A percentile compares a stretch with the other conserved stretches of the same genome.
phyloP scores from a whole-genome alignment of 2,113 vertebrate genomes.

The Pachypanchax playfairii region DNA sequence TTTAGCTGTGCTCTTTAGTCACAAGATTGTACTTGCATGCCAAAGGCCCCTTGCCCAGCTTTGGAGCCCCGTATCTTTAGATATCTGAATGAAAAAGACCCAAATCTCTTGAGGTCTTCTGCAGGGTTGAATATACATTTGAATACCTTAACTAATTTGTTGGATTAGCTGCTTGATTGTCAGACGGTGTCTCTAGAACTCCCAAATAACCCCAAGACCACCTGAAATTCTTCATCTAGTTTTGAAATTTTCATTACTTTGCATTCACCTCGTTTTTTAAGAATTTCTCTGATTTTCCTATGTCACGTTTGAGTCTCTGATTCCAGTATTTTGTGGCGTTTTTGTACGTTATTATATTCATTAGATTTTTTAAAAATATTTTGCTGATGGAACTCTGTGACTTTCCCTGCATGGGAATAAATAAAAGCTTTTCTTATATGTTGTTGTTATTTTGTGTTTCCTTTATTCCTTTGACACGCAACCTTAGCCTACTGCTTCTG shows the following conservation, averaged over 20 bases:
- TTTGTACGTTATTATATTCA: too few relatives aligned
- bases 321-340: too few relatives aligned
- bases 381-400: too few relatives aligned
- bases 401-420: too few relatives aligned
- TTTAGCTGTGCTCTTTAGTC: slow-evolving; percentile 23
- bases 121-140: slow-evolving; percentile 52
- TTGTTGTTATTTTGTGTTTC: too few relatives aligned
- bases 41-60: slow-evolving; percentile 22
- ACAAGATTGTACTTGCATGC: slow-evolving; percentile 1
- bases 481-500: too few relatives aligned
- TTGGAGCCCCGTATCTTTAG: slow-evolving; percentile 18
- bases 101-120: slow-evolving; percentile 49
- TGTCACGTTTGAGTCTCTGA: too few relatives aligned
- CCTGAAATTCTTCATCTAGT: slow-evolving; percentile 6
- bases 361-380: too few relatives aligned
- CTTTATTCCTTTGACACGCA: too few relatives aligned
- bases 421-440: too few relatives aligned
- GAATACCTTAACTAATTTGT: slow-evolving; percentile 62
- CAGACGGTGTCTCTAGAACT: slow-evolving; percentile 34
- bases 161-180: slow-evolving; percentile 58
- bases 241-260: slow-evolving; percentile 24
- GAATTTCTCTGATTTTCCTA: too few relatives aligned
- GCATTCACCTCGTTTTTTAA: slow-evolving; percentile 49
- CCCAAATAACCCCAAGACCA: slow-evolving; percentile 19
- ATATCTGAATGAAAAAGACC: slow-evolving; percentile 24